Base-by-base conservation (phyloP, 2,797 vertebrate genomes). In the Tamandua tetradactyla region DNA sequence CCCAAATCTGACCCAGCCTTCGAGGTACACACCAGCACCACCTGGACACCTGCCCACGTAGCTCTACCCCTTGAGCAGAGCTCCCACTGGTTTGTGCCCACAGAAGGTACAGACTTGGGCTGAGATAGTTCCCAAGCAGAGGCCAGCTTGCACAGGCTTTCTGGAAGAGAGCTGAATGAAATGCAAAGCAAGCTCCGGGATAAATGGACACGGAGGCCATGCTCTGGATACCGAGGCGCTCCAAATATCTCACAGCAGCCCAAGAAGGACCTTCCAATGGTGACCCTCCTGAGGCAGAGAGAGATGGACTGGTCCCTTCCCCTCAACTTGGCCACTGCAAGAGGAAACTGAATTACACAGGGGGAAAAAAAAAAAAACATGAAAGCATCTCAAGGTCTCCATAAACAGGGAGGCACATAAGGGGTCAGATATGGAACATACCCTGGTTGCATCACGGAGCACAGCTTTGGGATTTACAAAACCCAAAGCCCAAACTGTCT, bases 81-180 rank as follows among this genome's bases (percentile, higher is more conserved):
- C 10, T n/a, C 72, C 32, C 47, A 6, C 32, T 10, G 3, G n/a
- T 35, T 30, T 71, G 49, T 59, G 44, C 87, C 15, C 13, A 2
- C 3, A 44, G 42, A 7, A 4, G 0, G 1, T 27, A 44, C n/a
- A 0, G 14, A 37, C 68, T 52, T 59, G 23, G 30, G 30, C 15
- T 71, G 59, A 55, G 71, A 64, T 14, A 0, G 1, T 42, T 69
- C 61, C 91, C 14, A 23, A 40, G 9, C 27, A 87, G 23, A 69
- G 69, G 76, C 83, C 7, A 30, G 57, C 40, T 27, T n/a, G 14
- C 52, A 88, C 30, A 61, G 72, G 61, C 32, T 78, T 94, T 89
- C 20, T 1, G 15, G 25, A 85, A 91, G 61, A 23, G 61, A 78
- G 11, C 4, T 42, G 47, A 12, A 37, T 81, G 5, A 62, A 81